A percentile compares a stretch with the other conserved stretches of the same genome.
Evolutionary conservation across 2,888 invertebrate species (phyloP).

Genomic region (Pammene aurita): DNA sequence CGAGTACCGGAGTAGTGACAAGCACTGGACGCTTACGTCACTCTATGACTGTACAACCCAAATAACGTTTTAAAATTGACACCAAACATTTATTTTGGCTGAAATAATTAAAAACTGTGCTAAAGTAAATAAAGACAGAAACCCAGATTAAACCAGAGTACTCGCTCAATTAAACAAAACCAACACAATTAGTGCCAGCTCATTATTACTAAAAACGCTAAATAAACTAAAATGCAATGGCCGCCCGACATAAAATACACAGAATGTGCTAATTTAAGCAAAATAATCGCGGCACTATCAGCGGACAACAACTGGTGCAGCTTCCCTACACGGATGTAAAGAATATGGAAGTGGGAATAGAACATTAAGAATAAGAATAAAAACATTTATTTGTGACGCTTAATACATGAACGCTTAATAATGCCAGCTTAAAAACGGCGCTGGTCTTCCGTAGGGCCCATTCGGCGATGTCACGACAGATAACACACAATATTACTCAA

Average conservation of each 20-base stretch:
- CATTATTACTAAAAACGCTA: conserved; percentile 32
- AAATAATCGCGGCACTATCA: conserved; percentile 45
- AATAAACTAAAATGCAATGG: conserved; percentile 35
- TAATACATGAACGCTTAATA: too few species aligned
- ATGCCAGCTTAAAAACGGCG: too few species aligned
- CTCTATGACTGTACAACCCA: too few species aligned
- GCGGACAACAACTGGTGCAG: conserved; percentile 40
- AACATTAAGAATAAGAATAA: too few species aligned
- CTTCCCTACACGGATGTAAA: conserved; percentile 35
- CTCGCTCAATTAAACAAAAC: conserved; percentile 17
- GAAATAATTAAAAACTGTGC: not conserved
- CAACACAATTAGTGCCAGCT: conserved; percentile 6
- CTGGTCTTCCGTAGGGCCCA: too few species aligned
- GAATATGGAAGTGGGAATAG: conserved; percentile 11
- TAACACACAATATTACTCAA: too few species aligned
- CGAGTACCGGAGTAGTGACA: too few species aligned
- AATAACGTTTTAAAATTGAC: too few species aligned
- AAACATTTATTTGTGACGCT: too few species aligned
- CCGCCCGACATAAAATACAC: conserved; percentile 36
- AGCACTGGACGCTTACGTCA: too few species aligned
- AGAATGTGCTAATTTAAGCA: conserved; percentile 44
- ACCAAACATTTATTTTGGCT: too few species aligned
- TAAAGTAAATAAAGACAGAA: not conserved
- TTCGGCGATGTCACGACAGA: too few species aligned
- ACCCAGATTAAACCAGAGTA: not conserved